Evolutionary conservation across 1,140 invertebrate genomes (phyloP).

Genomic region (Microplitis mediator): DNA sequence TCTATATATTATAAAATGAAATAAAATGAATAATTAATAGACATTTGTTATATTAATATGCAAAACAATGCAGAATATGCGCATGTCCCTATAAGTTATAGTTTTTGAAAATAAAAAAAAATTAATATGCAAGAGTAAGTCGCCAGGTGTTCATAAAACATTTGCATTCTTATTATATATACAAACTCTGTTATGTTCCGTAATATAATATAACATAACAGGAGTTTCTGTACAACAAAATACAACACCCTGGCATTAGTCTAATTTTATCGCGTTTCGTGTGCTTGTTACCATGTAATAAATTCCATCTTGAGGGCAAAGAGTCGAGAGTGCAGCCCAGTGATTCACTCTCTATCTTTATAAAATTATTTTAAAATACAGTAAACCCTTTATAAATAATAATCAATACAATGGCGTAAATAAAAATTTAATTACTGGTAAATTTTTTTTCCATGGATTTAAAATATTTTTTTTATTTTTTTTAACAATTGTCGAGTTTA

Average conservation of each 20-base stretch:
- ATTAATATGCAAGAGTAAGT: neutral
- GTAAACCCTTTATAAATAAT: too few species aligned
- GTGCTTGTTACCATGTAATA: constrained; percentile 6
- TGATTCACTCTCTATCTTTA: neutral
- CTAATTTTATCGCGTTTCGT: constrained; percentile 10
- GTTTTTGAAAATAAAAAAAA: neutral
- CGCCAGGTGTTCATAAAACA: constrained; percentile 26
- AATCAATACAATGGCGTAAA: too few species aligned
- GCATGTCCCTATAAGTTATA: neutral
- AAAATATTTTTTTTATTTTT: too few species aligned
- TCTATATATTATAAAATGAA: too few species aligned
- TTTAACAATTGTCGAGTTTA: too few species aligned
- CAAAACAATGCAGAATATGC: neutral
- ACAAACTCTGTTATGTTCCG: neutral
- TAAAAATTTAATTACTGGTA: too few species aligned
- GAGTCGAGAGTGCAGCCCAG: neutral
- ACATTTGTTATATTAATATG: neutral
- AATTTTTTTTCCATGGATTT: too few species aligned
- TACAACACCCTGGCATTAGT: neutral
- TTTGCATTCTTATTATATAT: constrained; percentile 30
- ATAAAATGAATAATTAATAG: too few species aligned
- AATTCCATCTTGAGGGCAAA: constrained; percentile 15
- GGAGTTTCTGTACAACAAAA: neutral
- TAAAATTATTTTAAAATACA: too few species aligned
- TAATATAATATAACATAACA: neutral